phyloP scores from a whole-genome alignment of 1,140 invertebrate species.

The Argopecten irradians region DNA sequence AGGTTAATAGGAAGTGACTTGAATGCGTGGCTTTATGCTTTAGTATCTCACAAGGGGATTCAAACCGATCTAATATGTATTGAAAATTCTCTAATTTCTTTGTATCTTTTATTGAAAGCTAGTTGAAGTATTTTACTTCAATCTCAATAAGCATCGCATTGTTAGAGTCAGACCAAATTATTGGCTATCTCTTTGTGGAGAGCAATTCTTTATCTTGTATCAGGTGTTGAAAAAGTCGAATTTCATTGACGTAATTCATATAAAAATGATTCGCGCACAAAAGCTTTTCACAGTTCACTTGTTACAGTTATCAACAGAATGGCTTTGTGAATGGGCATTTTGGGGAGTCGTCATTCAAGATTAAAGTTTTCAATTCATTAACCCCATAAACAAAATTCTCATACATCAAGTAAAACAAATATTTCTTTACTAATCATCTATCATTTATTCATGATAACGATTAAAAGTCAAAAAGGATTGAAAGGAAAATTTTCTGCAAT shows the following conservation, averaged over 20 bases:
- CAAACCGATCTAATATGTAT: constrained; percentile 15
- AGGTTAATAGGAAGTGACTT: neutral
- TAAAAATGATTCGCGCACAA: neutral
- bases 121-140: constrained; percentile 17
- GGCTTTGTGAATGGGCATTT: neutral
- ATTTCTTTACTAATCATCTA: neutral
- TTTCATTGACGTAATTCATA: neutral
- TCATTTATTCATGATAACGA: neutral
- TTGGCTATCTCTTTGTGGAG: neutral
- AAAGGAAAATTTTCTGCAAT: too few species aligned
- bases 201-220: neutral
- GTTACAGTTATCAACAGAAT: neutral
- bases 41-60: neutral
- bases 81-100: constrained; percentile 15
- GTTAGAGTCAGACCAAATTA: neutral
- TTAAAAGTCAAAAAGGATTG: neutral
- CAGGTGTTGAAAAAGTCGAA: neutral
- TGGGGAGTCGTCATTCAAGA: neutral
- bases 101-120: constrained; percentile 11
- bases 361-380: too few species aligned
- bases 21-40: neutral
- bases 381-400: too few species aligned
- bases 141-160: neutral
- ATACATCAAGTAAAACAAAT: neutral
- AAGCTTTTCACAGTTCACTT: neutral